Base-by-base conservation (phyloP, 2,797 vertebrate species). In the Rhynchonycteris naso region DNA sequence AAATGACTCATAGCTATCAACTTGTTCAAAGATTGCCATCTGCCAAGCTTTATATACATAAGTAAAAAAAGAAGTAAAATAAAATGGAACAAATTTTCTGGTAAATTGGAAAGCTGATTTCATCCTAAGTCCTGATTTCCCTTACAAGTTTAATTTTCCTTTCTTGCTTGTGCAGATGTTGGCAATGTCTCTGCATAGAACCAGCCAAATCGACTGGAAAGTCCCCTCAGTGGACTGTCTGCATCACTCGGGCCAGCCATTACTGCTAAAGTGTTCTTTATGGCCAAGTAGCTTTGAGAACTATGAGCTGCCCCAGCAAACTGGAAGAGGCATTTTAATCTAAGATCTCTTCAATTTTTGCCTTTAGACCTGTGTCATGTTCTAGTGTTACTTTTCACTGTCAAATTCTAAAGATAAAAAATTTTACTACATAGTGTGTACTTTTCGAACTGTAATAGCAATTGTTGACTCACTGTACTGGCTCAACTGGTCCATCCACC, bases 21-120 rank as follows among this genome's bases (percentile, higher is more conserved):
- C 50, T 71, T 92, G 72, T 79, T 85, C 74, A 88, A 35, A 83
- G 61, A 76, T 33, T 94, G 3, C 22, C 22, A 83, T 83, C 79
- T 79, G 15, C 28, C 22, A 87, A 14, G 43, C 35, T 88, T 83
- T 83, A 68, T 58, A 81, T 33, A 80, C 15, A 75, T 9, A 83
- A 88, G 26, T 68, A 33, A 95, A 92, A 76, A 38, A 35, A 75
- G 12, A 83, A 88, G 26, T 68, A 33, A 95, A 92, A 72, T 47
- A 35, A 92, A 82, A 83, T 33, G 38, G 26, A 95, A 68, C 9
- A 35, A 24, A 78, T 88, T 88, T 96, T 83, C 92, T 95, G 75
- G 63, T 61, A 83, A 85, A 86, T 65, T 92, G 35, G 65, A 83
- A 95, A 61, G 71, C 33, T 74, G 15, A 56, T 92, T 94, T 96